Percentiles rank a stretch among this genome's conserved stretches.
These are phyloP conservation scores for Origma solitaria DNA, from an alignment of 2,113 vertebrate species.

Conservation along the genomic window DNA sequence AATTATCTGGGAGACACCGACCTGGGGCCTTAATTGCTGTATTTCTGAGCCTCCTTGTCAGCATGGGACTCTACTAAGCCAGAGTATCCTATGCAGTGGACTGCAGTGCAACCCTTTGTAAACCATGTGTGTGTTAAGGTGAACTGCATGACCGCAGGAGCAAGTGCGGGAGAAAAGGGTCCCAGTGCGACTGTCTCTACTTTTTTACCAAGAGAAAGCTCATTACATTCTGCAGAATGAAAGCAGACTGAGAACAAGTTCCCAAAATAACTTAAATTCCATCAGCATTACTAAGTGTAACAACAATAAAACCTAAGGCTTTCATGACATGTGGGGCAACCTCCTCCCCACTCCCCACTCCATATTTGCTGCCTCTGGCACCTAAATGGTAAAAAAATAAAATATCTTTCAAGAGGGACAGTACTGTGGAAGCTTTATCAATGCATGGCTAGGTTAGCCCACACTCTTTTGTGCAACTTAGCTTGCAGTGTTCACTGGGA, in stretches of 20 bases:
- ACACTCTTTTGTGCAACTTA: not conserved
- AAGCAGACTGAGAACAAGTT: not conserved
- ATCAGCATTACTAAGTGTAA: not conserved
- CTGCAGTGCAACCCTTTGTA: not conserved
- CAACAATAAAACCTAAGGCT: not conserved
- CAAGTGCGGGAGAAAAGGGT: not conserved
- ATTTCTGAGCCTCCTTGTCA: not conserved
- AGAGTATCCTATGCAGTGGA: not conserved
- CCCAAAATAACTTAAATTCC: slow-evolving; percentile 19
- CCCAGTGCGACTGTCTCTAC: not conserved
- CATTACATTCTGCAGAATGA: not conserved
- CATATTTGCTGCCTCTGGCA: not conserved
- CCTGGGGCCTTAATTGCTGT: not conserved
- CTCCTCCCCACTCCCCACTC: not conserved
- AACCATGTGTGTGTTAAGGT: not conserved
- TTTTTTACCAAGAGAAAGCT: not conserved
- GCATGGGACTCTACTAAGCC: not conserved
- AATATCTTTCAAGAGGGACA: not conserved
- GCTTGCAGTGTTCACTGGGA: not conserved
- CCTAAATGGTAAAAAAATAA: not conserved
- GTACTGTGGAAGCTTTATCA: not conserved
- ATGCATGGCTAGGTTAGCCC: not conserved
- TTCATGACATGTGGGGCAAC: not conserved
- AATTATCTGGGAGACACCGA: not conserved
- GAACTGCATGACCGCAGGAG: not conserved